phyloP scores from a whole-genome alignment of 2,797 vertebrate species.

The Arnoldichthys spilopterus region DNA sequence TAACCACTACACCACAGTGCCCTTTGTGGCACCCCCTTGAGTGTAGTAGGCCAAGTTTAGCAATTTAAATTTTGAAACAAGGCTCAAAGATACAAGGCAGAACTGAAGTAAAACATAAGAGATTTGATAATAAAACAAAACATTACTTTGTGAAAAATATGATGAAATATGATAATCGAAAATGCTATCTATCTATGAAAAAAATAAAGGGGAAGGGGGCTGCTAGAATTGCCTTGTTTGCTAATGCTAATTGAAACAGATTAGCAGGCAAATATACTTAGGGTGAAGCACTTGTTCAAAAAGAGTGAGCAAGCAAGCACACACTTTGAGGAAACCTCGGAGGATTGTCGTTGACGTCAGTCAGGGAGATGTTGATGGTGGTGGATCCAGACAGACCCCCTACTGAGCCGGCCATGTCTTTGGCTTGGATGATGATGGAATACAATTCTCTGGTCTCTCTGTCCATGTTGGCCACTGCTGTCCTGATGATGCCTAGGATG shows the following conservation, averaged over 20 bases:
- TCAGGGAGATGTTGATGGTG: constrained; percentile 89
- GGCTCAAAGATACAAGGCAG: too few species aligned
- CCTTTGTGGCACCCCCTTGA: too few species aligned
- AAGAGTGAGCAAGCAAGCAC: constrained; percentile 43
- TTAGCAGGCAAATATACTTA: background rate
- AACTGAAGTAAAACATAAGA: too few species aligned
- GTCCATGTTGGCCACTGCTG: constrained; percentile 91
- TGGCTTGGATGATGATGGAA: constrained; percentile 92
- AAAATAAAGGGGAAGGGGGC: background rate
- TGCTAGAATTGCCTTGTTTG: background rate
- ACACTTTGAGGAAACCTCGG: constrained; percentile 92
- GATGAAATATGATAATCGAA: too few species aligned
- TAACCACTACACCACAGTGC: too few species aligned
- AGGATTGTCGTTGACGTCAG: constrained; percentile 93
- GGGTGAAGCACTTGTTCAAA: background rate
- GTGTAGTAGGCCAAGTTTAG: too few species aligned
- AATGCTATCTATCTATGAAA: background rate
- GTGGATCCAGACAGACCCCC: constrained; percentile 92
- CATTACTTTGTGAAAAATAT: background rate
- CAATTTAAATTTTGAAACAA: too few species aligned
- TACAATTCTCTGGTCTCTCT: constrained; percentile 90
- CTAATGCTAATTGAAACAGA: background rate
- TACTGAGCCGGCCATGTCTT: constrained; percentile 94
- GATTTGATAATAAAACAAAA: background rate
- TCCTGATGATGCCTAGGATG: constrained; percentile 86